These are phyloP conservation scores for Xiphydria camelus DNA, from an alignment of 2,888 invertebrate species.

Conservation along the genomic window DNA sequence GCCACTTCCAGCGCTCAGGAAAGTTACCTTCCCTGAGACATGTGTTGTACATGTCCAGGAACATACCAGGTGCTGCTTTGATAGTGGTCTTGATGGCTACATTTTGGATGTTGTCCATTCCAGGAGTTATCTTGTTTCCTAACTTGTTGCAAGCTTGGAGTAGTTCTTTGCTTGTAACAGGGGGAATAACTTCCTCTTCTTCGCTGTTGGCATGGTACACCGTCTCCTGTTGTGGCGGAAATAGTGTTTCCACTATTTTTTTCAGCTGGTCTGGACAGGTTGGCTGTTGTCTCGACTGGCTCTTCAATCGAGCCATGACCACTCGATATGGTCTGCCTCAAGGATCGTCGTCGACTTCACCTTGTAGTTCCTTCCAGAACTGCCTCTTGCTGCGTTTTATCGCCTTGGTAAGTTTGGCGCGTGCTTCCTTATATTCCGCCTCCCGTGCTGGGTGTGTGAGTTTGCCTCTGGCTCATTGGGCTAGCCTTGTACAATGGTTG, in stretches of 20 bases:
- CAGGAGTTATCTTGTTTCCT: slow-evolving; percentile 22
- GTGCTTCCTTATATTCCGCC: slow-evolving; percentile 11
- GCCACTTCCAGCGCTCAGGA: slow-evolving; percentile 19
- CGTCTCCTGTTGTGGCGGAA: slow-evolving; percentile 10
- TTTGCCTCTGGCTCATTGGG: slow-evolving; percentile 7
- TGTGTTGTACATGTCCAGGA: slow-evolving; percentile 17
- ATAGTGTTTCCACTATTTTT: slow-evolving; percentile 11
- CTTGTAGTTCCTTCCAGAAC: slow-evolving; percentile 13
- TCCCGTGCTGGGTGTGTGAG: slow-evolving; percentile 7
- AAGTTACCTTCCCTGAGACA: slow-evolving; percentile 20
- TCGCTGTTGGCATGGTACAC: neutral
- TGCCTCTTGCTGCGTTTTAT: slow-evolving; percentile 11
- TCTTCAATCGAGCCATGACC: slow-evolving; percentile 20
- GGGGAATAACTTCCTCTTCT: neutral
- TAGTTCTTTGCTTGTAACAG: slow-evolving; percentile 9
- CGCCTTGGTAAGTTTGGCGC: slow-evolving; percentile 2
- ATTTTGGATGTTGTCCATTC: slow-evolving; percentile 25
- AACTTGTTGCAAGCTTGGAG: neutral
- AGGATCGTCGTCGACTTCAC: slow-evolving; percentile 17
- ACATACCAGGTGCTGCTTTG: slow-evolving; percentile 17
- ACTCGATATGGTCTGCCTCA: slow-evolving; percentile 22
- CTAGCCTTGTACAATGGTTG: slow-evolving; percentile 7
- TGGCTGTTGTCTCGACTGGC: slow-evolving; percentile 2
- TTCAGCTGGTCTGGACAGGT: slow-evolving; percentile 7
- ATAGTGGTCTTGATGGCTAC: slow-evolving; percentile 20